phyloP scores from a whole-genome alignment of 2,888 invertebrate species.

The Gymnocheta viridis region DNA sequence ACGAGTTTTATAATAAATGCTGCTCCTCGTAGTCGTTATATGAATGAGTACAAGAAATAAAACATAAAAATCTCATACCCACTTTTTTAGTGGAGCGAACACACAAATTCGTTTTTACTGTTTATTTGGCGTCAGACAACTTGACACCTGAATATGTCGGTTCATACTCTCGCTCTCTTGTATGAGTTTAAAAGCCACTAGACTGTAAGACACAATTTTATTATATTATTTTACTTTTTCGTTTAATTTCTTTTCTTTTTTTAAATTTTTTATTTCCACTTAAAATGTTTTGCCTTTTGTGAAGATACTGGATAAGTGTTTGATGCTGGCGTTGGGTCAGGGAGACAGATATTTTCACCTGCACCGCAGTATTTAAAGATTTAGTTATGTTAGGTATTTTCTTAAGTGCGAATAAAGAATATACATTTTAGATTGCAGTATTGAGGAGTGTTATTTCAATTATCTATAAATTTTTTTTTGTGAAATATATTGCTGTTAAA shows the following conservation, averaged over 20 bases:
- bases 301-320: neutral
- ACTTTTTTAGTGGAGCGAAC: conserved; percentile 4
- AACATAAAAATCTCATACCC: neutral
- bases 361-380: neutral
- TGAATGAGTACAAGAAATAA: neutral
- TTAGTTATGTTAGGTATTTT: neutral
- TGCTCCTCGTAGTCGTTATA: neutral
- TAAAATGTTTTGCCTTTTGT: neutral
- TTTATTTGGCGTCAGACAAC: conserved; percentile 64
- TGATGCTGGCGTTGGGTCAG: neutral
- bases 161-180: conserved; percentile 23
- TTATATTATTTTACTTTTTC: conserved; percentile 37
- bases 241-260: conserved; percentile 16
- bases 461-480: too few species aligned
- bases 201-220: conserved; percentile 61
- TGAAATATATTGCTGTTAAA: too few species aligned
- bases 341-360: neutral
- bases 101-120: conserved; percentile 37
- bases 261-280: neutral
- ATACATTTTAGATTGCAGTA: neutral
- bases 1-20: neutral
- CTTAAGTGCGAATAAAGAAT: neutral
- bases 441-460: neutral
- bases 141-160: conserved; percentile 59
- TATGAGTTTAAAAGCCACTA: conserved; percentile 49